Percentiles rank a stretch among this genome's conserved stretches.
phyloP scores from a whole-genome alignment of 2,888 invertebrate genomes.

The Pterostichus madidus region DNA sequence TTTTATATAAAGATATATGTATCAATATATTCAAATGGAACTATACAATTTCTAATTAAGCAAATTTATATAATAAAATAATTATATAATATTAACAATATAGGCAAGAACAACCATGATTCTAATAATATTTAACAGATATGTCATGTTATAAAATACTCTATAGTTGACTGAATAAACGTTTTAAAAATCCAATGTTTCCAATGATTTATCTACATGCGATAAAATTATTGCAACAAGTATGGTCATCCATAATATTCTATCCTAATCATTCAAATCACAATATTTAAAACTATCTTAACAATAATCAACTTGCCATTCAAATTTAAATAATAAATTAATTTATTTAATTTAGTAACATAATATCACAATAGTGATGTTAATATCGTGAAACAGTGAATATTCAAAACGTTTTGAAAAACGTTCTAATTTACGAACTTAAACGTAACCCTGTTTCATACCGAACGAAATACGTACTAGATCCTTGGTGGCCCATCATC shows the following conservation, averaged over 20 bases:
- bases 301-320: slow-evolving; percentile 17
- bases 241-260: slow-evolving; percentile 15
- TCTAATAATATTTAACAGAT: slow-evolving; percentile 63
- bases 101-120: slow-evolving; percentile 62
- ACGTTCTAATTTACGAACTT: slow-evolving; percentile 37
- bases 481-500: slow-evolving; percentile 62
- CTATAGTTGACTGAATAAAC: slow-evolving; percentile 56
- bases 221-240: slow-evolving; percentile 50
- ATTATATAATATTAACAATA: slow-evolving; percentile 61
- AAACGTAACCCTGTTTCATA: slow-evolving; percentile 62
- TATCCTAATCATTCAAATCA: slow-evolving; percentile 22
- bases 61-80: slow-evolving; percentile 58
- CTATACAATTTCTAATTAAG: slow-evolving; percentile 58
- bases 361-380: slow-evolving; percentile 50
- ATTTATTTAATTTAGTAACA: slow-evolving; percentile 49
- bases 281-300: slow-evolving; percentile 43
- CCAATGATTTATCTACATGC: slow-evolving; percentile 41
- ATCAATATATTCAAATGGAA: slow-evolving; percentile 55
- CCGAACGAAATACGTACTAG: slow-evolving; percentile 57
- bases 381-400: slow-evolving; percentile 44
- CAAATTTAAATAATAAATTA: slow-evolving; percentile 35
- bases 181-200: slow-evolving; percentile 57
- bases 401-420: slow-evolving; percentile 37
- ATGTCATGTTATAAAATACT: slow-evolving; percentile 59
- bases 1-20: slow-evolving; percentile 61